A percentile compares a stretch with the other conserved stretches of the same genome.
phyloP scores from a whole-genome alignment of 2,888 invertebrate species.

The Dolichopus griseipennis region DNA sequence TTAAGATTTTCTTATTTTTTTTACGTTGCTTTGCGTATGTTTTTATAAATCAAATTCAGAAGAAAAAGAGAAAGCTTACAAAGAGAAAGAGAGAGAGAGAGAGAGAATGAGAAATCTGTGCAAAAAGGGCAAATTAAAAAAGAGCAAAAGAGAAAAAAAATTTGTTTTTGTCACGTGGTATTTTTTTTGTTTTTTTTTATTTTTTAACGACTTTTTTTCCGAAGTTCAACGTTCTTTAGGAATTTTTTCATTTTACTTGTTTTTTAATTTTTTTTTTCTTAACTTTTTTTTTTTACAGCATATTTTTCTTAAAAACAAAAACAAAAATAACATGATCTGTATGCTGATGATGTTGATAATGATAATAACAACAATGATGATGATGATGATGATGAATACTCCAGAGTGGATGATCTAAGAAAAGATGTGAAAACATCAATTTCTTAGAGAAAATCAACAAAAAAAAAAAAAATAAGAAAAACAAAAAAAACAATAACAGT shows the following conservation, averaged over 20 bases:
- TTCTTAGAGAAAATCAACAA: background rate
- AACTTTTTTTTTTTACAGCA: background rate
- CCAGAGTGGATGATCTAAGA: background rate
- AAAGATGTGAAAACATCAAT: conserved; percentile 7
- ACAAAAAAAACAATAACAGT: too few relatives aligned
- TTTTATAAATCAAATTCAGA: background rate
- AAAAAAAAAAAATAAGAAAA: too few relatives aligned
- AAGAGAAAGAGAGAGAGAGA: background rate
- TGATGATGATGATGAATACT: too few relatives aligned
- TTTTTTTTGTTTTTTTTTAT: too few relatives aligned
- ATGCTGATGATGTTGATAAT: too few relatives aligned
- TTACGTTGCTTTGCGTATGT: background rate
- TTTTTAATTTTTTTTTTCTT: background rate
- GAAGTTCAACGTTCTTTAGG: conserved; percentile 10
- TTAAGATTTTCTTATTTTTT: background rate
- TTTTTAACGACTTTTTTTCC: background rate
- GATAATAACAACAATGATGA: too few relatives aligned
- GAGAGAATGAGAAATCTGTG: background rate
- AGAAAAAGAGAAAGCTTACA: conserved; percentile 2
- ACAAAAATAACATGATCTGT: too few relatives aligned
- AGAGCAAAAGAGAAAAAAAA: background rate
- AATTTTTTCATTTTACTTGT: conserved; percentile 4
- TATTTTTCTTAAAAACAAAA: too few relatives aligned
- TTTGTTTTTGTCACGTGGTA: background rate
- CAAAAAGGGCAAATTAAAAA: too few relatives aligned